Conservation (phyloP, 2,113 vertebrate genomes). For the Recurvirostra avosetta region DNA sequence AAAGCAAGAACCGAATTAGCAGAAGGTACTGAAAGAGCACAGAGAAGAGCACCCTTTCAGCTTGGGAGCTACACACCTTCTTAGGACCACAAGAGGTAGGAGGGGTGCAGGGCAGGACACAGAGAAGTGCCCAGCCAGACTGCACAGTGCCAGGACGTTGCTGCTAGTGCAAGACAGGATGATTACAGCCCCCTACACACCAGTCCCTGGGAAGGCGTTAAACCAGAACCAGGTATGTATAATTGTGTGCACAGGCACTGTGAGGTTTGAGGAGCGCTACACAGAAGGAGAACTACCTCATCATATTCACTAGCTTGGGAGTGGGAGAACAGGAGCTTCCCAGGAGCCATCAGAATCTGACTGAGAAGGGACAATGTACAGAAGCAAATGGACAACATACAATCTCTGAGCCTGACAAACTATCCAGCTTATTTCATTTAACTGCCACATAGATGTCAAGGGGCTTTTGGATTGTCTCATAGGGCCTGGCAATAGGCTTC, state of each 20-base stretch:
- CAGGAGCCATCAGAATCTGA: background rate
- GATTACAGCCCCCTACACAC: background rate
- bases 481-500: background rate
- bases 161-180: background rate
- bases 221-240: rapidly evolving
- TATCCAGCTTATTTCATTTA: background rate
- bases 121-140: background rate
- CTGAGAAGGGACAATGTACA: background rate
- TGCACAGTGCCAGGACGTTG: background rate
- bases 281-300: background rate
- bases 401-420: background rate
- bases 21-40: background rate
- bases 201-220: background rate
- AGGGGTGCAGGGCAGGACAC: background rate
- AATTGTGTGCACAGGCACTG: background rate
- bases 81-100: background rate
- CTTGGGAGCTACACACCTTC: background rate
- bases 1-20: background rate
- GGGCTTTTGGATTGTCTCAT: background rate
- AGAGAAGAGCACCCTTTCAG: background rate
- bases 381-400: background rate
- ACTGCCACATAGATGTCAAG: background rate
- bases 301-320: background rate
- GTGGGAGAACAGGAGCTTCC: background rate
- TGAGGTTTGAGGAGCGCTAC: background rate